phyloP scores from a whole-genome alignment of 2,113 vertebrate genomes.

The Apodemus sylvaticus region DNA sequence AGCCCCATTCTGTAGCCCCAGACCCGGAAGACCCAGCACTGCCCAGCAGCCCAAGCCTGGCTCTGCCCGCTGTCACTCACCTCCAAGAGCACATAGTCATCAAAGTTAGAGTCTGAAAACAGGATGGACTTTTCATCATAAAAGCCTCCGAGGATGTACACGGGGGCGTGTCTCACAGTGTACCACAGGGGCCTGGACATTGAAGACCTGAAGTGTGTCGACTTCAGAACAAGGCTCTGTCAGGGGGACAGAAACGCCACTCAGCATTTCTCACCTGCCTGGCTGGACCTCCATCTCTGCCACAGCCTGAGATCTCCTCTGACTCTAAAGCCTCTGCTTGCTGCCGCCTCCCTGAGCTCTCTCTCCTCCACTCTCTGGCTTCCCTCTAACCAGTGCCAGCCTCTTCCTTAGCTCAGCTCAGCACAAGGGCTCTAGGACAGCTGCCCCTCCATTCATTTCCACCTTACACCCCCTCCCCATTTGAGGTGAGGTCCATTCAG shows the following conservation, averaged over 20 bases:
- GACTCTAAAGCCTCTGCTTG: not conserved
- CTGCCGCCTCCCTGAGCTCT: not conserved
- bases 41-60: too few species aligned
- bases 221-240: not conserved
- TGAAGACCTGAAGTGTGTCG: not conserved
- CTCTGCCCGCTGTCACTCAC: constrained; percentile 44
- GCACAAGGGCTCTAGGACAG: not conserved
- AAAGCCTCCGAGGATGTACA: constrained; percentile 82
- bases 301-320: not conserved
- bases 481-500: too few species aligned
- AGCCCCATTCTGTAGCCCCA: too few species aligned
- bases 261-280: not conserved
- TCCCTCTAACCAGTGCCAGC: not conserved
- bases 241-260: not conserved
- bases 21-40: constrained; percentile 8
- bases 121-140: constrained; percentile 73
- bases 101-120: constrained; percentile 75
- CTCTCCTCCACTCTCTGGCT: not conserved
- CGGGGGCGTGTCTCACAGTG: constrained; percentile 68
- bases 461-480: too few species aligned
- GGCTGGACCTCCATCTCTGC: not conserved
- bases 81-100: constrained; percentile 72
- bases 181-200: constrained; percentile 77
- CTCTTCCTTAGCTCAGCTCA: not conserved
- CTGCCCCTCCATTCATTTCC: not conserved